Base-by-base conservation (phyloP, 2,113 vertebrate genomes). In the Ardeotis arabs region DNA sequence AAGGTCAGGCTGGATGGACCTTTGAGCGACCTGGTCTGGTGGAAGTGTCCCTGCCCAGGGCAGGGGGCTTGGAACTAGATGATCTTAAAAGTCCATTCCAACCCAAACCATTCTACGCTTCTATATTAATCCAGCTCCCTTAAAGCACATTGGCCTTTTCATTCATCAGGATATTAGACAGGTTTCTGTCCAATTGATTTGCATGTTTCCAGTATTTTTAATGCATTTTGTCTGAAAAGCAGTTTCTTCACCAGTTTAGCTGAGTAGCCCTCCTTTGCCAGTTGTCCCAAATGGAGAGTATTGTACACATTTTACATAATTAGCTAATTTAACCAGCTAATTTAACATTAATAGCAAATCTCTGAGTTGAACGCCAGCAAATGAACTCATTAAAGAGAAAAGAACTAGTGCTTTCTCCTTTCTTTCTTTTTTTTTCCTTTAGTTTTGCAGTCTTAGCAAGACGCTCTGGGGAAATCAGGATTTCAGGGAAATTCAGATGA, bases 271-370 rank as follows among this genome's bases (percentile, higher is more conserved):
- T 76, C 79, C 90, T 55, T 77, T 88, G 53, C 80, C 79, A 66
- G 24, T 81, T 78, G 83, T 88, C 94, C 87, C 85, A 90, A 74
- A 83, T 41, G 58, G 76, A 91, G 79, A 79, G 20, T 10, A 53
- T 35, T 86, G 87, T 69, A 75, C 88, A 86, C 64, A 80, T 95
- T 96, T 90, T 78, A 83, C 52, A 76, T 94, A 94, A 94, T 97
- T 96, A 96, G 90, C 53, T 96, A 89, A 94, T 91, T 97, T 95
- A 88, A 80, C 68, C 73, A 94, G 82, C 76, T 97, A 95, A 97
- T 96, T 88, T 96, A 93, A 92, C 87, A 94, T 94, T 85, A 96
- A 93, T 91, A 67, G 93, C 78, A 83, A 91, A 91, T 72, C 73
- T 91, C 81, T 75, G 79, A 90, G 82, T 90, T 93, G 60, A 92